Base-by-base conservation (phyloP, 1,140 invertebrate species). In the Drosophila obscura region DNA sequence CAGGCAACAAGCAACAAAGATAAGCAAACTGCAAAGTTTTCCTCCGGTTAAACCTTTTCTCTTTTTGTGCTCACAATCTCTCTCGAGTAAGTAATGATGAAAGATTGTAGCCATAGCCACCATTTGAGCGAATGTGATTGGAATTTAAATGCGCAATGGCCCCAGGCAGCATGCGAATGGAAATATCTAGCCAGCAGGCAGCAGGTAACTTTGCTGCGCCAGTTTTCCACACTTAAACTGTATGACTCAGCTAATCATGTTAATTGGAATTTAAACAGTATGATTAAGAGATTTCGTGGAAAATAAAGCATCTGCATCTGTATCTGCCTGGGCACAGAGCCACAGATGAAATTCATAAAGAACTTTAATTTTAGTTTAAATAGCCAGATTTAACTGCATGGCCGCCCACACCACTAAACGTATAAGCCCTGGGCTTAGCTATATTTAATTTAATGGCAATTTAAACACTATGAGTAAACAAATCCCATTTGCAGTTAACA, bases 1-100 rank as follows among this genome's bases (percentile, higher is more conserved):
- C 28, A 31, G 31, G 31, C 31, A 77, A 75, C 73, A 78, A 74
- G 44, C 66, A 28, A 67, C n/a, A 67, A 39, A 82, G 82, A 80
- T 85, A 84, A 85, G 81, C 77, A 63, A 77, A 80, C 64, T 81
- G 77, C 74, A 77, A 85, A 87, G 44, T 81, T 85, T 77, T 50
- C 16, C 49, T 46, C 3, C 11, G 0, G 49, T 22, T 24, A 58
- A 41, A 43, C 48, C 50, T 75, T 75, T 74, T 75, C 26, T 15
- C 50, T 41, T 58, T 46, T 26, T 26, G 39, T 24, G 16, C 46
- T 66, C 51, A 50, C 52, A 41, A 39, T 35, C 31, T 9, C 31
- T 13, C 35, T 41, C 16, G 52, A 73, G 64, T 60, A 73, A 72
- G 59, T 63, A 83, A 59, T 74, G 72, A 80, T 77, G 73, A 77